Evolutionary conservation across 2,888 invertebrate species (phyloP), one percentile per base, ranked within the genome.

Genomic region (Epirrita christyi): DNA sequence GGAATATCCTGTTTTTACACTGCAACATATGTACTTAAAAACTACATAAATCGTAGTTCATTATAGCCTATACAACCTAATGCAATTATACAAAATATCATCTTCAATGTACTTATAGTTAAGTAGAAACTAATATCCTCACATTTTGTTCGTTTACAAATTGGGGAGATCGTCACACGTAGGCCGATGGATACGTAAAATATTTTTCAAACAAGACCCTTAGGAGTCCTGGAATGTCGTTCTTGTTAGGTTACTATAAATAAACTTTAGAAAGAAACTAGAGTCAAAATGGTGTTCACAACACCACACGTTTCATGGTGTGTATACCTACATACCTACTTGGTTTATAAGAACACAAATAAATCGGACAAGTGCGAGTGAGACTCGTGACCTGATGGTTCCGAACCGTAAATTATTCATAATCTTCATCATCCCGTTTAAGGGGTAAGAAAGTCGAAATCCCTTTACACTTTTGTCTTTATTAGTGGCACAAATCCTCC

Each of bases 1-100:
- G 73, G 78, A 80, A 83, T 81, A 84, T 84, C 78, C 76, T 79
- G 76, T 78, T 80, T 87, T 83, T 87, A 88, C 86, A 86, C 80
- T 77, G 71, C 81, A 85, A 82, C 78, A 71, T 80, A 81, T 73
- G 72, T 73, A 73, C 72, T 72, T 79, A 81, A 64, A 62, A 75
- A 73, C 82, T 86, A 85, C 76, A 72, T 73, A 60, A 74, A 80
- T 79, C 79, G 78, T 81, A 67, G 60, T 67, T 78, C 73, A 34
- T 59, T 75, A 83, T 80, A 21, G 21, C 82, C 84, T 88, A 89
- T 86, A 90, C 88, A 91, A 90, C 88, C 89, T 86, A 88, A 86
- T 78, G 83, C 83, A 88, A 90, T 89, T 87, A 87, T 89, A 91
- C 88, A 90, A 89, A 90, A 88, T 88, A 90, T 85, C 76, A 74